Base-by-base conservation (phyloP, 2,888 invertebrate species). In the Apamea monoglypha region DNA sequence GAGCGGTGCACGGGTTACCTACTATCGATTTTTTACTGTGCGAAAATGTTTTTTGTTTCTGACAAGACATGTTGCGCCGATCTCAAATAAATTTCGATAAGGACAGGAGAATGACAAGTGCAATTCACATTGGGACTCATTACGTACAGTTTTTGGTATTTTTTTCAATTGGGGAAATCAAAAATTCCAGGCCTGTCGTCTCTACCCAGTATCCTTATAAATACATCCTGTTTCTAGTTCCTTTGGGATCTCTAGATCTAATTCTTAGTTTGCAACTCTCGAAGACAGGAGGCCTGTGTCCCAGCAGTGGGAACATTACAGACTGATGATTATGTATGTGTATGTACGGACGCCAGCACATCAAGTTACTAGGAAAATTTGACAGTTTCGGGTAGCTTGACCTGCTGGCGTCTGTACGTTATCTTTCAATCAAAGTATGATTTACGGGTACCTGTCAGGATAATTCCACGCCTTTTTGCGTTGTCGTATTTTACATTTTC, bases 21-120 rank as follows among this genome's bases (percentile, higher is more conserved):
- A 32, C 32, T 36, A 73, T 76, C 32, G 78, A 44, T 76, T 71
- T 71, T 53, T 63, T 14, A 10, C 10, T 40, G 16, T 2, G 32
- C n/a, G n/a, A 68, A 2, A 40, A n/a, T 47, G n/a, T 40, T 74
- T 40, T 78, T 63, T 47, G 8, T 59, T 53, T 36, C 0, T 59
- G 12, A 59, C 2, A 59, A 5, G n/a, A 29, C 29, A 14, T 29
- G 56, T 56, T 56, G 25, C 25, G 1, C 56, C 1, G 25, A 56
- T 4, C 56, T 10, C 25, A 25, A 4, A 12, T 56, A 25, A 8
- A 56, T 12, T 56, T 25, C 10, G 10, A 25, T 56, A 56, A 4
- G 10, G 25, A 29, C 6, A 61, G 16, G 7, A 61, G 61, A 14
- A 61, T n/a, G 59, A 29, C 16, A 12, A 14, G 18, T 63, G 61